Conservation (phyloP, 2,113 vertebrate genomes). For the Clinocottus analis region DNA sequence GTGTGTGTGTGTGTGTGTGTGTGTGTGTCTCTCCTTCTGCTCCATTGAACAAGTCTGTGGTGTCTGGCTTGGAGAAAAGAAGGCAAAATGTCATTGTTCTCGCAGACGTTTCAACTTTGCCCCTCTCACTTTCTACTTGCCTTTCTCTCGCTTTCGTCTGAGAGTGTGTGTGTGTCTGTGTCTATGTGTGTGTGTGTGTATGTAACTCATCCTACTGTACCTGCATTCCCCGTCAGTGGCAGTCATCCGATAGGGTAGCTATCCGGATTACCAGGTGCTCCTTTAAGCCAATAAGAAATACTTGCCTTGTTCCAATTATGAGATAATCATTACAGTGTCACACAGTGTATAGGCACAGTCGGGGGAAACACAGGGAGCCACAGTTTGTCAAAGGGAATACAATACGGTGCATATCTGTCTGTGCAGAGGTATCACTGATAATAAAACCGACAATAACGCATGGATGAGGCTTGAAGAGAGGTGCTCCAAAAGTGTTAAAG, state of each 20-base stretch:
- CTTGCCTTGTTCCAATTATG: slow-evolving; percentile 76
- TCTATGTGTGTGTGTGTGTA: slow-evolving; percentile 16
- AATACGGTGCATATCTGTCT: slow-evolving; percentile 19
- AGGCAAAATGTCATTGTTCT: slow-evolving; percentile 77
- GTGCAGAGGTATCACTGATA: slow-evolving; percentile 13
- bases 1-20: slow-evolving; percentile 54
- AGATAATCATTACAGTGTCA: slow-evolving; percentile 70
- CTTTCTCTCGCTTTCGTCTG: slow-evolving; percentile 47
- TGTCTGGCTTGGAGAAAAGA: slow-evolving; percentile 76
- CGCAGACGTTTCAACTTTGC: slow-evolving; percentile 79
- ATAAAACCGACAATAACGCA: slow-evolving; percentile 1
- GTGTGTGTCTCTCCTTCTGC: slow-evolving; percentile 52
- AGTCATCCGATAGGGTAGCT: slow-evolving; percentile 68
- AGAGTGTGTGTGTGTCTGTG: slow-evolving; percentile 21
- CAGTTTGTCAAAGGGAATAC: slow-evolving; percentile 41
- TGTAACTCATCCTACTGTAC: slow-evolving; percentile 72
- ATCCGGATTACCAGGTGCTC: slow-evolving; percentile 65
- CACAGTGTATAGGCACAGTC: slow-evolving; percentile 36
- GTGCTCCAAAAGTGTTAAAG: not conserved
- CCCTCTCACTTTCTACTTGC: slow-evolving; percentile 72
- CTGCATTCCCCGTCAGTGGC: slow-evolving; percentile 64
- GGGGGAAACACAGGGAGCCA: slow-evolving; percentile 7
- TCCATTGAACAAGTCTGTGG: slow-evolving; percentile 70
- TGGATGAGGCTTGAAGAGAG: not conserved
- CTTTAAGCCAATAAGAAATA: slow-evolving; percentile 76